Evolutionary conservation across 2,888 invertebrate genomes (phyloP), one percentile per base, ranked within the genome.

Genomic region (Himalopsyche japonica): DNA sequence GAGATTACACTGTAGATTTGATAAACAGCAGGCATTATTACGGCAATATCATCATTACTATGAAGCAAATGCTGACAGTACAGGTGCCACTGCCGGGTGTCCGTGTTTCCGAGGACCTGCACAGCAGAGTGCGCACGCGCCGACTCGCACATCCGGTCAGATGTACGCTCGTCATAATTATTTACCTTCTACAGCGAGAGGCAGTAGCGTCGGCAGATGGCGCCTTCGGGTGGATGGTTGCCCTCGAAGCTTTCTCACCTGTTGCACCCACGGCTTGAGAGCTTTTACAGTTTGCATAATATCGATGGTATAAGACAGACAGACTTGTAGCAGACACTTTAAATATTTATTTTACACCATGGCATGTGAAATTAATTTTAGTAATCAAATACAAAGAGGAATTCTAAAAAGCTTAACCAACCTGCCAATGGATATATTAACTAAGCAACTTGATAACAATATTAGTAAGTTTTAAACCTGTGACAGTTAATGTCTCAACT

Each of bases 191-290:
- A 24, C 76, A 57, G 43, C 47, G 47, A 82, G 82, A 34, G 34
- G 48, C 77, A 57, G 57, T 24, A 24, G 10, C 34, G 20, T 48
- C 24, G 77, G 82, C 82, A 82, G 82, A 82, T 82, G 82, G 82
- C 82, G 81, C 76, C 76, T 48, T 15, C 12, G 49, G 15, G 34
- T 57, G 64, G 30, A 81, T 49, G 77, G 24, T 24, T 20, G 20
- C 24, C 57, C 2, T 20, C 20, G 20, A 57, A 57, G 57, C 43
- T 43, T 43, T 57, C 20, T 57, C 20, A 57, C 57, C 57, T 57
- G 57, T 57, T 57, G 57, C 57, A 24, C 57, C 57, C n/a, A 24
- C 57, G 49, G 20, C 5, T 49, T 18, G 18, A 18, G 20, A 57
- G 43, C 43, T 43, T 43, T 2, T 57, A 20, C 7, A 57, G 57